Conservation (phyloP, 2,888 invertebrate genomes). For the Opisthograptis luteolata region DNA sequence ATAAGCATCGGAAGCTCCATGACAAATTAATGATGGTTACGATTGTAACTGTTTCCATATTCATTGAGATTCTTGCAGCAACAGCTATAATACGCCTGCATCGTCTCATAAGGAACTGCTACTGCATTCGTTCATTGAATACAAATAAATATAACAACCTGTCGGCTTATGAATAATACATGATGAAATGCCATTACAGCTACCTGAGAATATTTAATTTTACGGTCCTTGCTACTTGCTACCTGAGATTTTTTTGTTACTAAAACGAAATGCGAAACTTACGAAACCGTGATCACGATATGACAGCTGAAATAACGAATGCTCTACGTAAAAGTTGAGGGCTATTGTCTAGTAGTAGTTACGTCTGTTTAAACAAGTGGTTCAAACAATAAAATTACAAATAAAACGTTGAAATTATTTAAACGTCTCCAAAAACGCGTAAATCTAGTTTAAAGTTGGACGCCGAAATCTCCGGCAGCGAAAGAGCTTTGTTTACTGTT, state of each 20-base stretch:
- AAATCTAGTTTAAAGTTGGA: slow-evolving; percentile 47
- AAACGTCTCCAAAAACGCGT: slow-evolving; percentile 43
- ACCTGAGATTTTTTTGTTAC: neutral
- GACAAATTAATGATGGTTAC: slow-evolving; percentile 37
- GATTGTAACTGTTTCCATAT: slow-evolving; percentile 49
- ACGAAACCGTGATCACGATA: neutral
- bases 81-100: slow-evolving; percentile 45
- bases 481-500: slow-evolving; percentile 66
- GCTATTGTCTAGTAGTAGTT: slow-evolving; percentile 18
- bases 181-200: slow-evolving; percentile 33
- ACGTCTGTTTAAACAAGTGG: slow-evolving; percentile 64
- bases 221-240: neutral
- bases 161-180: slow-evolving; percentile 28
- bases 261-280: neutral
- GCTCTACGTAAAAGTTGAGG: neutral
- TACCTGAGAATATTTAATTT: slow-evolving; percentile 11
- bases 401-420: slow-evolving; percentile 29
- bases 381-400: slow-evolving; percentile 25
- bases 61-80: slow-evolving; percentile 55
- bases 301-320: slow-evolving; percentile 7
- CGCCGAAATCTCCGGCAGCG: slow-evolving; percentile 51
- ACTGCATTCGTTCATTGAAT: slow-evolving; percentile 52
- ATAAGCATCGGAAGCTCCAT: slow-evolving; percentile 12
- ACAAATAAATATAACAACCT: slow-evolving; percentile 46
- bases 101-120: slow-evolving; percentile 58